phyloP scores from a whole-genome alignment of 2,797 vertebrate species.

The Coregonus ussuriensis region DNA sequence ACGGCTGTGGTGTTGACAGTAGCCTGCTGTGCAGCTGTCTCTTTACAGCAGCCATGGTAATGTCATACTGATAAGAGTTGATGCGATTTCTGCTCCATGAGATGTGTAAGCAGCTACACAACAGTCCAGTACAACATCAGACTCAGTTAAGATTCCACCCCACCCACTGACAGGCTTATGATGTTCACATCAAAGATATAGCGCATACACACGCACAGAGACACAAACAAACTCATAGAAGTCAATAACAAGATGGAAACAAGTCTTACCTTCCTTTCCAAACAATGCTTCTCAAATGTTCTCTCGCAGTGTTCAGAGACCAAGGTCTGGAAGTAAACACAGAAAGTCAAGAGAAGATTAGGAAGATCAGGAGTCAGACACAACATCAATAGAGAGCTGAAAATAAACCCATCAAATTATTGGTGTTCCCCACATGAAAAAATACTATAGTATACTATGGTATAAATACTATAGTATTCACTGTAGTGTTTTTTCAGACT shows the following conservation, averaged over 20 bases:
- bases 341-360: neutral
- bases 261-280: slow-evolving; percentile 53
- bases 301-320: slow-evolving; percentile 37
- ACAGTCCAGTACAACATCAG: neutral
- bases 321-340: slow-evolving; percentile 55
- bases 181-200: slow-evolving; percentile 1
- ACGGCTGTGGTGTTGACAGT: slow-evolving; percentile 33
- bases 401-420: too few species aligned
- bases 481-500: too few species aligned
- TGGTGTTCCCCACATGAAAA: too few species aligned
- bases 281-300: slow-evolving; percentile 31
- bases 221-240: neutral
- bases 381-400: neutral
- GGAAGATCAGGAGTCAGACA: neutral
- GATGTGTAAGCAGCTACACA: slow-evolving; percentile 16
- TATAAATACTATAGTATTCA: too few species aligned
- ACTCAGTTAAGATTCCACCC: neutral
- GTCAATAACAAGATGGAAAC: slow-evolving; percentile 10
- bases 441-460: too few species aligned
- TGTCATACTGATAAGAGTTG: slow-evolving; percentile 40
- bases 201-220: neutral
- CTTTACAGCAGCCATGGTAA: slow-evolving; percentile 46
- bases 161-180: slow-evolving; percentile 6
- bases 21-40: slow-evolving; percentile 41
- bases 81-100: slow-evolving; percentile 30